phyloP scores from a whole-genome alignment of 2,797 vertebrate genomes.

The Zalophus californianus region DNA sequence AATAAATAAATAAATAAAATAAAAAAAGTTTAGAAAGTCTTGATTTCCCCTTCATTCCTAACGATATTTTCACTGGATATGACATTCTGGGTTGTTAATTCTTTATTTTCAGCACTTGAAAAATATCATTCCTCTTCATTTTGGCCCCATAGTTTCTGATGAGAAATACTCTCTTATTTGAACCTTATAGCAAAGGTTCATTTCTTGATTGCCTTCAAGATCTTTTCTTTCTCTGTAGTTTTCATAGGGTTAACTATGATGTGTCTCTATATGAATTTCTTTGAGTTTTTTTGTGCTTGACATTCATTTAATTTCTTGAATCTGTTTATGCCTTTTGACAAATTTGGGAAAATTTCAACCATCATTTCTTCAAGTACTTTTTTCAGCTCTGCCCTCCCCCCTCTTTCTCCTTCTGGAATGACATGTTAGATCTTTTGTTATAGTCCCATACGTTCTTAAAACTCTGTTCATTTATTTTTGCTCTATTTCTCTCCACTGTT shows the following conservation, averaged over 20 bases:
- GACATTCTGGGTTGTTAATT: neutral
- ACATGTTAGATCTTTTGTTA: neutral
- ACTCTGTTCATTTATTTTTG: neutral
- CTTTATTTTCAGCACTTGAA: neutral
- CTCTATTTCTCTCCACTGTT: neutral
- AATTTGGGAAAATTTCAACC: neutral
- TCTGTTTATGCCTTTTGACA: neutral
- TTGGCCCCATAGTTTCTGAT: neutral
- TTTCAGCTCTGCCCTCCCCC: neutral
- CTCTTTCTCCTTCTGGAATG: neutral
- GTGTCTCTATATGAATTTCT: neutral
- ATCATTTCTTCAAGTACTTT: neutral
- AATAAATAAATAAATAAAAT: no score
- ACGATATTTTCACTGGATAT: neutral
- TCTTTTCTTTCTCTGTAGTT: neutral
- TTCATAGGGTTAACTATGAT: neutral
- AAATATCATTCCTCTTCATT: neutral
- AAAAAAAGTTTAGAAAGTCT: neutral
- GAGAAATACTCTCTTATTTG: neutral
- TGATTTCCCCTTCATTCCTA: neutral
- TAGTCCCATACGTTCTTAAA: neutral
- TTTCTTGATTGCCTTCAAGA: neutral
- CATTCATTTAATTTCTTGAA: neutral
- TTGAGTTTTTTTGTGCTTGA: neutral
- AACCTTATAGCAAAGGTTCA: neutral